These are phyloP conservation scores for Hydropsyche betteni DNA, from an alignment of 2,888 invertebrate genomes.

Conservation along the genomic window DNA sequence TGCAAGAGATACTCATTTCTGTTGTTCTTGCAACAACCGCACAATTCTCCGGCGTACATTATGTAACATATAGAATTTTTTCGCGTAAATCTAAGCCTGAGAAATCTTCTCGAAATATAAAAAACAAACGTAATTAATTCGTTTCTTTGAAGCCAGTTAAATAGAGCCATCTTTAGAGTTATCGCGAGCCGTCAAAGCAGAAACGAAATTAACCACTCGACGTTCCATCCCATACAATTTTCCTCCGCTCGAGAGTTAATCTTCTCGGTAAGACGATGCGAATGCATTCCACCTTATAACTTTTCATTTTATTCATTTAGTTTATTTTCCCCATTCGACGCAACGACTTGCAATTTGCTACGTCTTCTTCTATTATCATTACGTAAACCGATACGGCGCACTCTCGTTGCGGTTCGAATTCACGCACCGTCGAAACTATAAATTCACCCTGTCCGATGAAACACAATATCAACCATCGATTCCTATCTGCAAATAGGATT, in stretches of 20 bases:
- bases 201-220: background rate
- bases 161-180: too few species aligned
- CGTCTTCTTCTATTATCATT: background rate
- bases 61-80: background rate
- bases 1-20: slow-evolving; percentile 5
- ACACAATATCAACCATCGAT: too few species aligned
- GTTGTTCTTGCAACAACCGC: background rate
- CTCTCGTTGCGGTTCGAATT: slow-evolving; percentile 19
- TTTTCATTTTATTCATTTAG: too few species aligned
- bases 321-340: background rate
- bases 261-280: slow-evolving; percentile 1
- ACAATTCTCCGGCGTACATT: background rate
- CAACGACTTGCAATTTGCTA: slow-evolving; percentile 1
- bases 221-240: slow-evolving; percentile 1
- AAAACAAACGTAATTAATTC: too few species aligned
- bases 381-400: slow-evolving; percentile 6
- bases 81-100: background rate
- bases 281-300: too few species aligned
- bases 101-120: background rate
- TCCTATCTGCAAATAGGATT: too few species aligned
- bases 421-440: background rate
- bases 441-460: too few species aligned
- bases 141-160: too few species aligned
- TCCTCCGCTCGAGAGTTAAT: slow-evolving; percentile 10
- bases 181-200: too few species aligned